Percentiles rank a stretch among this genome's conserved stretches.
These are phyloP conservation scores for Cristatella mucedo DNA, from an alignment of 2,888 invertebrate species.

Conservation along the genomic window DNA sequence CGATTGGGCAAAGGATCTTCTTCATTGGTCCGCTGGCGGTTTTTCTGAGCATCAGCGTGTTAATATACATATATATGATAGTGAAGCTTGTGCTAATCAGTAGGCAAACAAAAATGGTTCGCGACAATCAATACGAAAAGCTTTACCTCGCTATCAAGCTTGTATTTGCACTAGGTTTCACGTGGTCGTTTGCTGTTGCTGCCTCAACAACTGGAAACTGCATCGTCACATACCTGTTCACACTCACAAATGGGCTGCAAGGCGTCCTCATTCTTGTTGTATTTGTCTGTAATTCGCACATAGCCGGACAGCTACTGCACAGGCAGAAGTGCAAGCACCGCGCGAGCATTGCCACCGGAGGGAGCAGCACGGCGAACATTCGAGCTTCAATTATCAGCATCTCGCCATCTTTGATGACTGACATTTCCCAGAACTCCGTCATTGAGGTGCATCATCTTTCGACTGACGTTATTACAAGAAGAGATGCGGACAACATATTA, in stretches of 20 bases:
- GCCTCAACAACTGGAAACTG: conserved; percentile 28
- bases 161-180: conserved; percentile 32
- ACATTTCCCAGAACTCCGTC: too few relatives aligned
- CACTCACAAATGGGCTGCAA: conserved; percentile 41
- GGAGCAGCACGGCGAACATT: too few relatives aligned
- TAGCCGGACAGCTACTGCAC: too few relatives aligned
- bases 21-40: conserved; percentile 11
- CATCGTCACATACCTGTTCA: conserved; percentile 40
- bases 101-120: conserved; percentile 5
- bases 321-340: too few relatives aligned
- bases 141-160: conserved; percentile 8
- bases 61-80: conserved; percentile 5
- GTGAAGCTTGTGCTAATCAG: neutral
- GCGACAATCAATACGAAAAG: neutral
- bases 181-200: conserved; percentile 40
- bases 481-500: too few relatives aligned
- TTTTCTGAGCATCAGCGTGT: conserved; percentile 3
- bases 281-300: too few relatives aligned
- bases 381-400: too few relatives aligned
- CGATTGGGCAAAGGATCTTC: conserved; percentile 8
- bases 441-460: too few relatives aligned
- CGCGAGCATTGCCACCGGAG: too few relatives aligned
- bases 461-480: too few relatives aligned
- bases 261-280: conserved; percentile 47
- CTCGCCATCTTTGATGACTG: too few relatives aligned